A percentile compares a stretch with the other conserved stretches of the same genome.
phyloP scores from a whole-genome alignment of 2,797 vertebrate species.

The Potorous gilbertii region DNA sequence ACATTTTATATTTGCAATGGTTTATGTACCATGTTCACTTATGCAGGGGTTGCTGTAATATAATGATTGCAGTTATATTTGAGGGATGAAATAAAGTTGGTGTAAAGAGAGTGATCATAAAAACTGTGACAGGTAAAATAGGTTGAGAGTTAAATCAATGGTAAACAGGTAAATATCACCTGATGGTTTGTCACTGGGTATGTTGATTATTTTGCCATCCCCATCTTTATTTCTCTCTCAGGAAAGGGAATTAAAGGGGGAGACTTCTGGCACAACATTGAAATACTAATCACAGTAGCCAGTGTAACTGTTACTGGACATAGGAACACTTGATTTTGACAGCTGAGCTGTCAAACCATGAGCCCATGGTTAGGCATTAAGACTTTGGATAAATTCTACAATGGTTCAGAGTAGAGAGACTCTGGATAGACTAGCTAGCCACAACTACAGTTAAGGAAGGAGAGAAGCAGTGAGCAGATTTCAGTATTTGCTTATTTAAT shows the following conservation, averaged over 20 bases:
- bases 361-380: too few relatives aligned
- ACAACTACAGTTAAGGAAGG: not conserved
- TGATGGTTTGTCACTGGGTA: not conserved
- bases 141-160: not conserved
- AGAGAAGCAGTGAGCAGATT: not conserved
- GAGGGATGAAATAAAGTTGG: not conserved
- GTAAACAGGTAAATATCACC: not conserved
- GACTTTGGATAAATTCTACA: too few relatives aligned
- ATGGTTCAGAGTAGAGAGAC: not conserved
- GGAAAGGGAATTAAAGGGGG: not conserved
- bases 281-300: not conserved
- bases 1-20: not conserved
- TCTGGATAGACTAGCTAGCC: not conserved
- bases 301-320: not conserved
- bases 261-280: slow-evolving; percentile 13
- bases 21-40: not conserved
- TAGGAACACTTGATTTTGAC: not conserved
- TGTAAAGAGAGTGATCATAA: too few relatives aligned
- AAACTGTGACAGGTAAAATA: not conserved
- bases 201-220: not conserved
- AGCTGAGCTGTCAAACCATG: too few relatives aligned
- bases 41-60: not conserved
- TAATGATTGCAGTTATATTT: not conserved
- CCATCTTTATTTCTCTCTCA: not conserved
- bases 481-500: not conserved